phyloP scores from a whole-genome alignment of 2,797 vertebrate species.

The Tapera naevia region DNA sequence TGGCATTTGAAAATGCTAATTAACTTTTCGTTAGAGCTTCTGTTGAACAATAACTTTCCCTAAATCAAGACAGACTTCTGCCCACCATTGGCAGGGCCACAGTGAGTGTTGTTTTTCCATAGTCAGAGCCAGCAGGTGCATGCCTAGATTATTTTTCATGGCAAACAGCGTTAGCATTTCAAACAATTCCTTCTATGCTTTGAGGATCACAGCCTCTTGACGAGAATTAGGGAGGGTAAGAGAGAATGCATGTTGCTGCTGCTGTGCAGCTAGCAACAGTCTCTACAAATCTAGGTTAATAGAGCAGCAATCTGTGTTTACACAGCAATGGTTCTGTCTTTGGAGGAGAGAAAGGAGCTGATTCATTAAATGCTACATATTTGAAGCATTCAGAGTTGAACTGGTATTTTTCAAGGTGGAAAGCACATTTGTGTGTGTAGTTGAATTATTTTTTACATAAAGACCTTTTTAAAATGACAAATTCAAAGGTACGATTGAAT shows the following conservation, averaged over 20 bases:
- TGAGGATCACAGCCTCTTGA: neutral
- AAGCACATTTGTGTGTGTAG: neutral
- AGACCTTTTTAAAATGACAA: neutral
- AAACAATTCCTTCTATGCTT: neutral
- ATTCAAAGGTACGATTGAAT: neutral
- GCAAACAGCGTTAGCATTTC: neutral
- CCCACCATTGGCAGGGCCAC: neutral
- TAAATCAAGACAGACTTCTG: neutral
- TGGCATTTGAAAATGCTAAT: neutral
- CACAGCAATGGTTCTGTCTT: neutral
- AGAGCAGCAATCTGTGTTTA: neutral
- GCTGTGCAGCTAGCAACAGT: neutral
- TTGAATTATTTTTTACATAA: neutral
- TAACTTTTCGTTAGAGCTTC: neutral
- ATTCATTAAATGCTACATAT: neutral
- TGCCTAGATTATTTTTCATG: neutral
- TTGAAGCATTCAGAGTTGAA: neutral
- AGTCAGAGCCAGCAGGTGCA: conserved; percentile 2
- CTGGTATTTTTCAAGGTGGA: neutral
- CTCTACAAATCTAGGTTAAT: conserved; percentile 56
- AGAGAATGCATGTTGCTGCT: neutral
- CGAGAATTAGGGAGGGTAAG: neutral
- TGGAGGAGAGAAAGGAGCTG: neutral
- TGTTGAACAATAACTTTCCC: neutral
- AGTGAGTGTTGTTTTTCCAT: neutral